Conservation (phyloP, 2,113 vertebrate genomes). For the Daphoenositta chrysoptera region DNA sequence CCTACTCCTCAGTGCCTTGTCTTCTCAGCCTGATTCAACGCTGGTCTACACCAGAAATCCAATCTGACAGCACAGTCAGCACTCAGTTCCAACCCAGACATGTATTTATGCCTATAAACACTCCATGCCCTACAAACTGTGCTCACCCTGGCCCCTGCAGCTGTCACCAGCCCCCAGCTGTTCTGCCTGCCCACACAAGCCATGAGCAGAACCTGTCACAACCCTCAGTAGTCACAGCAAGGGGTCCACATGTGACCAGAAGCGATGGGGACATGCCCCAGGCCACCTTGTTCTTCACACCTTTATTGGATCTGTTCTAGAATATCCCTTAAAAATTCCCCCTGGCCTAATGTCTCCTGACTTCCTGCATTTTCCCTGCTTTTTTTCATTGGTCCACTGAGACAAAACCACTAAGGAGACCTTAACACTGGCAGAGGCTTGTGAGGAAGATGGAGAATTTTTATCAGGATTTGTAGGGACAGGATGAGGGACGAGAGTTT, state of each 20-base stretch:
- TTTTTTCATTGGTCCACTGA: background rate
- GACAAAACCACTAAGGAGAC: background rate
- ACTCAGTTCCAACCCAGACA: background rate
- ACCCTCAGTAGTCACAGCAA: background rate
- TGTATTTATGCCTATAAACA: background rate
- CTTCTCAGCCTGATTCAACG: background rate
- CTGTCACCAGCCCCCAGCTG: background rate
- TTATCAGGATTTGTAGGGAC: background rate
- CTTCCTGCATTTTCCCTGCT: background rate
- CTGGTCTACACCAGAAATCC: background rate
- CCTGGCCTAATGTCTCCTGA: background rate
- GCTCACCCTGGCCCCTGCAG: background rate
- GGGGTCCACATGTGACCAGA: background rate
- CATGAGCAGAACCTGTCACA: background rate
- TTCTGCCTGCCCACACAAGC: background rate
- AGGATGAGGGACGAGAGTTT: background rate
- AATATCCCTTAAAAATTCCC: background rate
- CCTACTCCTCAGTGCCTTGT: background rate
- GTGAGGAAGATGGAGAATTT: background rate
- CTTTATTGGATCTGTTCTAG: background rate
- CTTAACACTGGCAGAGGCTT: background rate
- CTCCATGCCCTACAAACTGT: background rate
- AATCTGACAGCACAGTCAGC: background rate
- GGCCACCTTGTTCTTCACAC: background rate
- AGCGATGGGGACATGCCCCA: fast-evolving